Evolutionary conservation across 2,888 invertebrate genomes (phyloP).

Genomic region (Yponomeuta malinellus): DNA sequence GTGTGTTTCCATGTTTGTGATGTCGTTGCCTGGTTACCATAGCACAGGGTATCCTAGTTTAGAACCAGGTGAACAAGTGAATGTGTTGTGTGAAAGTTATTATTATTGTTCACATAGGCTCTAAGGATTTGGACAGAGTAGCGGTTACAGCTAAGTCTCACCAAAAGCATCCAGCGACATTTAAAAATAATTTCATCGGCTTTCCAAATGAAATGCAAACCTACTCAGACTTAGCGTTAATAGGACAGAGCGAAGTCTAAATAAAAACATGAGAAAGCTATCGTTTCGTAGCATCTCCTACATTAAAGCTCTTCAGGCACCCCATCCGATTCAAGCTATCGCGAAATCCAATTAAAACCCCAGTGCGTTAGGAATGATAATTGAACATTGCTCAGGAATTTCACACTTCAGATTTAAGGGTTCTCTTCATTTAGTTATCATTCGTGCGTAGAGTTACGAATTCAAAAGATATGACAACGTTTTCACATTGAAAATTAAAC

Average conservation of each 20-base stretch:
- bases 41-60: too few relatives aligned
- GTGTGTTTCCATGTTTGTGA: too few relatives aligned
- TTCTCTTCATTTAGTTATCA: conserved; percentile 18
- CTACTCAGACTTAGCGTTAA: too few relatives aligned
- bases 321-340: conserved; percentile 39
- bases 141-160: too few relatives aligned
- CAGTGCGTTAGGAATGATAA: conserved; percentile 42
- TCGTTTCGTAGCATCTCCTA: not conserved
- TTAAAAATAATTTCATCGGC: too few relatives aligned
- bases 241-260: not conserved
- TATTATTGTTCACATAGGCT: too few relatives aligned
- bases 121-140: too few relatives aligned
- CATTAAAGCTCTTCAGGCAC: not conserved
- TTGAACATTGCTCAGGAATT: conserved; percentile 52
- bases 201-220: too few relatives aligned
- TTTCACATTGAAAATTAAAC: not conserved
- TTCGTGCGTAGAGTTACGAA: not conserved
- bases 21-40: too few relatives aligned
- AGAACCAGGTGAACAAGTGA: too few relatives aligned
- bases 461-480: not conserved
- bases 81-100: too few relatives aligned
- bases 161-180: too few relatives aligned
- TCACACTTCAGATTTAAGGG: conserved; percentile 27
- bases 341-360: conserved; percentile 55
- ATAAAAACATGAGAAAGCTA: not conserved